phyloP scores from a whole-genome alignment of 2,888 invertebrate genomes.

The Heliconius charithonia region DNA sequence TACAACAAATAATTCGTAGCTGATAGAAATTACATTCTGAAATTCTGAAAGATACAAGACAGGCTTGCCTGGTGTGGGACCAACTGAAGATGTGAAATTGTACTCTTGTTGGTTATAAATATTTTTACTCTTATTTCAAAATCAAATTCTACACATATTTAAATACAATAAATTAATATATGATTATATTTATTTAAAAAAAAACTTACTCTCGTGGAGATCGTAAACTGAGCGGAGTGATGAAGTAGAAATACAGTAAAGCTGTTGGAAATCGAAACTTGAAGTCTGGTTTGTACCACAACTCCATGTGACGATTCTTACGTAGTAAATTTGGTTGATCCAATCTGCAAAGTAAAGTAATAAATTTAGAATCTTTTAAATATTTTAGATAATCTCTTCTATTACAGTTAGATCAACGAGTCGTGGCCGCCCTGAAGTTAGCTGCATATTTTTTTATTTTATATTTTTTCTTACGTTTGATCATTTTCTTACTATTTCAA shows the following conservation, averaged over 20 bases:
- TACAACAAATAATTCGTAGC: too few relatives aligned
- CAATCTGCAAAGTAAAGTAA: constrained; percentile 56
- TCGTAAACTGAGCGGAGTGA: constrained; percentile 86
- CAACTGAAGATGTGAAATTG: too few relatives aligned
- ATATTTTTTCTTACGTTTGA: neutral
- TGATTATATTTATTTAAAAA: too few relatives aligned
- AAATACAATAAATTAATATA: too few relatives aligned
- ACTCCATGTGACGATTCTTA: constrained; percentile 83
- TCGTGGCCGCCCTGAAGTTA: too few relatives aligned
- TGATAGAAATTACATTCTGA: too few relatives aligned
- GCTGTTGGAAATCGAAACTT: constrained; percentile 92
- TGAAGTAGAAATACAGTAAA: constrained; percentile 88
- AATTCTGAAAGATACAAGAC: too few relatives aligned
- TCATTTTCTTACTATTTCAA: neutral
- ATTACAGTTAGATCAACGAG: neutral
- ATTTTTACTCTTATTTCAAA: too few relatives aligned
- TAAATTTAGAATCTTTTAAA: neutral
- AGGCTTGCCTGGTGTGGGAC: too few relatives aligned
- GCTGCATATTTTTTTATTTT: too few relatives aligned
- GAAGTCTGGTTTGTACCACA: constrained; percentile 93
- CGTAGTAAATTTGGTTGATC: constrained; percentile 76
- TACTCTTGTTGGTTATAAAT: too few relatives aligned
- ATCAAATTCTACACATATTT: too few relatives aligned
- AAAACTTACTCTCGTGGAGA: constrained; percentile 86
- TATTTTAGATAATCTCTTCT: neutral